phyloP scores from a whole-genome alignment of 2,797 vertebrate genomes.

The Enteromius afrohamiltoni region DNA sequence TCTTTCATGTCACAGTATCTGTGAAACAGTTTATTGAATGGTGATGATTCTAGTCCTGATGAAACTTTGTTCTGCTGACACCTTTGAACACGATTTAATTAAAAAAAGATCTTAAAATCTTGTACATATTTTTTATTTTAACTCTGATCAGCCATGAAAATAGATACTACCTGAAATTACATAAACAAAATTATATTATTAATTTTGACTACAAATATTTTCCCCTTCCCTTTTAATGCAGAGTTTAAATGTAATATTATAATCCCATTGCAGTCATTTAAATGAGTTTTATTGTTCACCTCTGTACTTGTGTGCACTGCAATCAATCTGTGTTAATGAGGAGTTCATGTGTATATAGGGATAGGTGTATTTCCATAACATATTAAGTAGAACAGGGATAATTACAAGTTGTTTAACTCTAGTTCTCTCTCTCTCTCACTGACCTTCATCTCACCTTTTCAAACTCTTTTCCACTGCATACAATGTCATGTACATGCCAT shows the following conservation, averaged over 20 bases:
- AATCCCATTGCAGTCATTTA: neutral
- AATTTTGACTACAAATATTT: neutral
- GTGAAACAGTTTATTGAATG: neutral
- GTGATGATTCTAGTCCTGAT: neutral
- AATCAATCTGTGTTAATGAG: neutral
- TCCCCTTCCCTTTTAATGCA: neutral
- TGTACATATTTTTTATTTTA: neutral
- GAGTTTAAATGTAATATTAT: neutral
- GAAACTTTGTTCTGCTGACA: neutral
- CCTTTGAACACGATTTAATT: no score
- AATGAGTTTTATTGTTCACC: neutral
- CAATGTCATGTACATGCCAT: neutral
- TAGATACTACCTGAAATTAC: neutral
- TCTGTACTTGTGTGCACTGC: neutral
- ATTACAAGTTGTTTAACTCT: slow-evolving; percentile 43
- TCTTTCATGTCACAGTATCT: neutral
- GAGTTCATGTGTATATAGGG: neutral
- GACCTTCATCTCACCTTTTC: slow-evolving; percentile 6
- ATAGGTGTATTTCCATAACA: neutral
- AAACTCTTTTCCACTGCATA: slow-evolving; percentile 7
- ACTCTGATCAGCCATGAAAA: neutral
- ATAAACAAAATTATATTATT: neutral
- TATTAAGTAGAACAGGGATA: neutral
- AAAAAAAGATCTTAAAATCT: neutral
- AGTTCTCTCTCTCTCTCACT: neutral